Evolutionary conservation across 35 echinoderm and acorn worm species (phyloP).

Genomic region (Heliocidaris erythrogramma): DNA sequence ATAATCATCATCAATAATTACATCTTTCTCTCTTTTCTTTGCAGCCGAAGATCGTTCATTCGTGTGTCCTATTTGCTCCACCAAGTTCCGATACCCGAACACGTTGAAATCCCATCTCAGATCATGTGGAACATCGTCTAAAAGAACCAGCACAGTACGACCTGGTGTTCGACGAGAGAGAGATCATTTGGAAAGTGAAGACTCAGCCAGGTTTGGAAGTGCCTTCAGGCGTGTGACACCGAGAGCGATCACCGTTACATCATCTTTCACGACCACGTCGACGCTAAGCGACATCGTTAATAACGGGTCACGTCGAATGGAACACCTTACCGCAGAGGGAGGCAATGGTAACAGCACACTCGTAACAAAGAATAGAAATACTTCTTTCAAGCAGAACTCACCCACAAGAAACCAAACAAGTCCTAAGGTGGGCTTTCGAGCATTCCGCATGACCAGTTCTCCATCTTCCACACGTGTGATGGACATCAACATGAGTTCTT

Average conservation of each 20-base stretch:
- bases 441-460: conserved; percentile 19
- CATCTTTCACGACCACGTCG: conserved; percentile 23
- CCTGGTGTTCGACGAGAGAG: not conserved
- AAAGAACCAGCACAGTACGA: not conserved
- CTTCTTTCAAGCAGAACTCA: conserved; percentile 30
- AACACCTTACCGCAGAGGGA: not conserved
- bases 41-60: conserved; percentile 71
- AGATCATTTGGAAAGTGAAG: not conserved
- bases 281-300: not conserved
- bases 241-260: not conserved
- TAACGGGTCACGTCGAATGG: not conserved
- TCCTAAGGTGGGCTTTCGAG: conserved; percentile 21
- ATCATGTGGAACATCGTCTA: conserved; percentile 24
- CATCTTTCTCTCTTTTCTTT: conserved; percentile 31
- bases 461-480: conserved; percentile 7
- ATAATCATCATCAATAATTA: too few species aligned
- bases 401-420: not conserved
- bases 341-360: not conserved
- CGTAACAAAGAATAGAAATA: not conserved
- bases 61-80: conserved; percentile 65
- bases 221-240: conserved; percentile 27
- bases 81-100: conserved; percentile 75
- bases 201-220: conserved; percentile 10
- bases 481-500: conserved; percentile 35
- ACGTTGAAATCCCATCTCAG: conserved; percentile 77